A percentile compares a stretch with the other conserved stretches of the same genome.
These are phyloP conservation scores for Chelonus insularis DNA, from an alignment of 1,140 invertebrate genomes.

Conservation along the genomic window DNA sequence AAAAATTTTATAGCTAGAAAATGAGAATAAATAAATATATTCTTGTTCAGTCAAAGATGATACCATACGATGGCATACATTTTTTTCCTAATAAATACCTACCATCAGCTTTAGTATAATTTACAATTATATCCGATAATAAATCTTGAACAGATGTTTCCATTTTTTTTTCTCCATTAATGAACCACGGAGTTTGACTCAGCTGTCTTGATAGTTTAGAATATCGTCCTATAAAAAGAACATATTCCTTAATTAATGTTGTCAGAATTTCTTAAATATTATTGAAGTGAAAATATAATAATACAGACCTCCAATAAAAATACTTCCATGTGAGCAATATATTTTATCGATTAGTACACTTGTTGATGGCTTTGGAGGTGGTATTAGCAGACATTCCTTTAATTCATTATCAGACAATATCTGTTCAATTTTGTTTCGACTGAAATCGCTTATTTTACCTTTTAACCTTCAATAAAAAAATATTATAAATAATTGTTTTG, in stretches of 20 bases:
- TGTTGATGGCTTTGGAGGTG: conserved; percentile 52
- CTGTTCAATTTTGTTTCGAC: conserved; percentile 62
- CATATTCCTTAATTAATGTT: conserved; percentile 27
- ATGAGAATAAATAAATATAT: conserved; percentile 2
- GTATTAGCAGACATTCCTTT: conserved; percentile 52
- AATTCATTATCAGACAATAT: conserved; percentile 59
- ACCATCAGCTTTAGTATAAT: conserved; percentile 63
- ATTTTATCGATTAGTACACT: conserved; percentile 54
- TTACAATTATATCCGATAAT: conserved; percentile 68
- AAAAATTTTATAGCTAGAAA: conserved; percentile 70
- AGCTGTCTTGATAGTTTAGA: conserved; percentile 84
- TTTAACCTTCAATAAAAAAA: conserved; percentile 40
- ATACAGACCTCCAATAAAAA: conserved; percentile 65
- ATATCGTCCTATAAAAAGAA: conserved; percentile 70
- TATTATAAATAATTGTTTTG: conserved; percentile 14
- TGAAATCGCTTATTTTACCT: conserved; percentile 54
- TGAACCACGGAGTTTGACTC: conserved; percentile 92
- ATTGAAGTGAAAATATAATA: conserved; percentile 16
- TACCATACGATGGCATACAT: background rate
- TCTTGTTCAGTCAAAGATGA: too few relatives aligned
- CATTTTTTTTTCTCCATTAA: conserved; percentile 79
- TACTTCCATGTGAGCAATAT: conserved; percentile 58
- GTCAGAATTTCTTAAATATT: too few relatives aligned
- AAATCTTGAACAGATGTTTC: conserved; percentile 90
- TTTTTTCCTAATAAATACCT: conserved; percentile 28